These are phyloP conservation scores for Garra rufa DNA, from an alignment of 2,113 vertebrate species.

Conservation along the genomic window DNA sequence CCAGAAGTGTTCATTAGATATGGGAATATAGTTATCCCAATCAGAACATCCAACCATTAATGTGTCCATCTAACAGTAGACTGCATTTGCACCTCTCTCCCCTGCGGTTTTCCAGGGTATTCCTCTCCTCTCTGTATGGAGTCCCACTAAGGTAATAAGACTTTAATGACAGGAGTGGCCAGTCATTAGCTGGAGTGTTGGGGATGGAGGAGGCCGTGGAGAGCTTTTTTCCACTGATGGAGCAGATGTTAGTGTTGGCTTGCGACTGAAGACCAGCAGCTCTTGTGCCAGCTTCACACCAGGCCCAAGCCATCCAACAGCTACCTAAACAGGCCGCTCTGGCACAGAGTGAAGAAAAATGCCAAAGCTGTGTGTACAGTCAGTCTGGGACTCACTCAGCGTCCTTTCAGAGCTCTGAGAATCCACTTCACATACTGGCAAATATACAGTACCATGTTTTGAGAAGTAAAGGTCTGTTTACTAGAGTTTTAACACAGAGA, in stretches of 20 bases:
- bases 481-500: neutral
- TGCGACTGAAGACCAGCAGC: constrained; percentile 47
- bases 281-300: constrained; percentile 68
- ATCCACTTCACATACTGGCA: neutral
- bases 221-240: constrained; percentile 68
- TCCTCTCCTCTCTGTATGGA: constrained; percentile 8
- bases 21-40: neutral
- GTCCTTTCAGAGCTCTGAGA: neutral
- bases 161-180: constrained; percentile 51
- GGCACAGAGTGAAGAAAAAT: constrained; percentile 52
- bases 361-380: neutral
- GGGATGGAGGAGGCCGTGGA: constrained; percentile 57
- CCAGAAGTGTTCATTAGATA: constrained; percentile 6
- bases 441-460: too few species aligned
- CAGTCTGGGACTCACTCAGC: neutral
- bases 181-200: constrained; percentile 71
- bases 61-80: constrained; percentile 21
- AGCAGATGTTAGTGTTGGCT: constrained; percentile 76
- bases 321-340: constrained; percentile 70
- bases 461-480: neutral
- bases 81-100: constrained; percentile 16
- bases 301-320: constrained; percentile 72
- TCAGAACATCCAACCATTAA: constrained; percentile 39
- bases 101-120: neutral
- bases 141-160: constrained; percentile 12